Evolutionary conservation across 2,888 invertebrate genomes (phyloP), one percentile per base, ranked within the genome.

Genomic region (Deilephila porcellus): DNA sequence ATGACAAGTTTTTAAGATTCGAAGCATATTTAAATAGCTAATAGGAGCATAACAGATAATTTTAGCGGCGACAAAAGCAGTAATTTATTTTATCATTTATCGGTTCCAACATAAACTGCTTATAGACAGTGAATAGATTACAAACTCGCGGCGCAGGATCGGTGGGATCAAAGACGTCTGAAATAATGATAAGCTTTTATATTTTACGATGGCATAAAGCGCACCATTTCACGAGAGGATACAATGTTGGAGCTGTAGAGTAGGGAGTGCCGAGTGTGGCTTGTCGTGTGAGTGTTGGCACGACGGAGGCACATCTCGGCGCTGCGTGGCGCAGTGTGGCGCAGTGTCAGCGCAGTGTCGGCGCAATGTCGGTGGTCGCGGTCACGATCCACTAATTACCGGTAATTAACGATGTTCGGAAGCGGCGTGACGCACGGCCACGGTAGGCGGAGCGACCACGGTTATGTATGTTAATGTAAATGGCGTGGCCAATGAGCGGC

Each of bases 401-500:
- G 59, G 88, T 91, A 93, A 93, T 93, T 93, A 93, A 90, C 88
- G 88, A 87, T 84, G 89, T 89, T 91, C 88, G 88, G 91, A 86
- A 86, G 90, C 87, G 83, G 80, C 90, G 91, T 91, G 91, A 91
- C 91, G 91, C 85, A 83, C 79, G 80, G 53, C 83, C 84, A 83
- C 79, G 78, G 90, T 86, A 85, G 93, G 93, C 93, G 93, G 91
- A 87, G 93, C 92, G 78, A 83, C 79, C 85, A 82, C 85, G 85
- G 86, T 87, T 91, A 89, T 89, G 86, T 91, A 93, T 93, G 93
- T 90, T 93, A 93, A 94, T 94, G 90, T 89, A 90, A 91, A 91
- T 87, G 90, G 83, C 89, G 84, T 88, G 85, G 88, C 94, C 94
- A 94, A 94, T 94, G 90, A 91, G 90, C 86, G 87, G 77, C 91